Conservation (phyloP, 1,140 invertebrate species). For the Cardiocondyla obscurior region DNA sequence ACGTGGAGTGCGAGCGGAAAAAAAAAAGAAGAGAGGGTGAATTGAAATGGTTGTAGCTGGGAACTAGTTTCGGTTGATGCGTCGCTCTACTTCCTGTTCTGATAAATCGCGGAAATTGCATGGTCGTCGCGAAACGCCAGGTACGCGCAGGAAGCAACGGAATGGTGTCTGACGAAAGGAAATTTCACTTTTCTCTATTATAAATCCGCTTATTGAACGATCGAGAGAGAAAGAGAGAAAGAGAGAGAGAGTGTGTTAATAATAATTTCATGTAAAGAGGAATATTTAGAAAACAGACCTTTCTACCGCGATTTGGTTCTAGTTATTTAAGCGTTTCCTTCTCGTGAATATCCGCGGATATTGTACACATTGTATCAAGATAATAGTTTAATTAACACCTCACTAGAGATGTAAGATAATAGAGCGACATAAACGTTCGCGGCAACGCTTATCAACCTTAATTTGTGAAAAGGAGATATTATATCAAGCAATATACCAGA, state of each 20-base stretch:
- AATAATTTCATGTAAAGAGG: conserved; percentile 8
- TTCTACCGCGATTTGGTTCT: neutral
- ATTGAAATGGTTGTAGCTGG: conserved; percentile 4
- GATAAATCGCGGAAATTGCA: conserved; percentile 45
- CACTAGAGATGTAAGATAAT: neutral
- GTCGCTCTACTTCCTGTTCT: conserved; percentile 3
- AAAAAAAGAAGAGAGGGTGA: neutral
- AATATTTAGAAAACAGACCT: conserved; percentile 18
- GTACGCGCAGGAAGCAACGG: neutral
- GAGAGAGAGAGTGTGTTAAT: neutral
- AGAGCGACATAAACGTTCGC: neutral
- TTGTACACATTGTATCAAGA: neutral
- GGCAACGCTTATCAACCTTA: neutral
- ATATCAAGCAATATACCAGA: neutral
- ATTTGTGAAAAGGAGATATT: neutral
- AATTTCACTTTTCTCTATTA: neutral
- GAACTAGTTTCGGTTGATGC: neutral
- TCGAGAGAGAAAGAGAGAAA: no score
- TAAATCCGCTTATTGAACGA: conserved; percentile 13
- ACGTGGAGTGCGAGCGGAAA: no score
- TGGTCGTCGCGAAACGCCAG: neutral
- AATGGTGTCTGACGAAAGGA: neutral
- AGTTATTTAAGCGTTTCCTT: neutral
- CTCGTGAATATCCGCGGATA: neutral
- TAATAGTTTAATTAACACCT: conserved; percentile 9